Base-by-base conservation (phyloP, 1,140 invertebrate genomes). In the Lepidostoma basale region DNA sequence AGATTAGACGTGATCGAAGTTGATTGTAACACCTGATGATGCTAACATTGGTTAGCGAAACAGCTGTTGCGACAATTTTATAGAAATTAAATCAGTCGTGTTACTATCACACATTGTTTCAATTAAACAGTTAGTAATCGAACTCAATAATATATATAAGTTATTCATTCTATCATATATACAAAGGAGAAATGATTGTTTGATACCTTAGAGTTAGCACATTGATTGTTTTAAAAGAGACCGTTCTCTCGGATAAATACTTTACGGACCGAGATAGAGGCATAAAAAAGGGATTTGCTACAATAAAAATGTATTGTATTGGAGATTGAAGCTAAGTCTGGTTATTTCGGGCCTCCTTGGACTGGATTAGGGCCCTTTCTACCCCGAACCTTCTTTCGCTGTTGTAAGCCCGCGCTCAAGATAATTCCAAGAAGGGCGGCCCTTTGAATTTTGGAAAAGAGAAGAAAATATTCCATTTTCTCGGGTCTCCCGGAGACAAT, bases 291-390 rank as follows among this genome's bases (percentile, higher is more conserved):
- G 40, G 39, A 44, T 62, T 62, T 62, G 39, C 40, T 45, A 39
- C 59, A 62, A 45, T 62, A 62, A 62, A 45, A 62, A 26, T 44
- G 59, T 62, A 62, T 62, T 62, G 59, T 62, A 45, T 45, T 45
- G 42, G 42, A 62, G 36, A 62, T 62, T 42, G 42, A 20, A 62
- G 40, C 40, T 42, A 62, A 62, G 59, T 44, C 59, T 28, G 26
- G 39, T 28, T 44, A 45, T 62, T 44, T 62, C 30, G 54, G 33
- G 36, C 14, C 23, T 20, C 22, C 54, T 40, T 36, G 54, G 33
- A 36, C 33, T 22, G 54, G 33, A 39, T 59, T 39, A 59, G 30
- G 54, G 30, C 36, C 22, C 54, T 59, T 59, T 59, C 33, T 59
- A 39, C 22, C 30, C 54, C 30, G 54, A n/a, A 28, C 49, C 49